Conservation (phyloP, 2,888 invertebrate species). For the Odontocerum albicorne region DNA sequence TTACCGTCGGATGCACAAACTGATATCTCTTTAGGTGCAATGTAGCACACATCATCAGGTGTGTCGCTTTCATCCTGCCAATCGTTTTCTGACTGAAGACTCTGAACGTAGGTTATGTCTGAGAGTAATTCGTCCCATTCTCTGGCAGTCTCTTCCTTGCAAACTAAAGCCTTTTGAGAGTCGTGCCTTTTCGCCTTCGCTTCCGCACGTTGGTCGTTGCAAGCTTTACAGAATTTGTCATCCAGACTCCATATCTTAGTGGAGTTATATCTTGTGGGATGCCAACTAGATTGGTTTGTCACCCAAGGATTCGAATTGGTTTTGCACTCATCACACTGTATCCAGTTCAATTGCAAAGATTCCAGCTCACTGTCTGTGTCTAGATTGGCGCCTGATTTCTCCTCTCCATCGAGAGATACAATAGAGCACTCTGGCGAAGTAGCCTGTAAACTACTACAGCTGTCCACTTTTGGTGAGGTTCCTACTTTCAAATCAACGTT, state of each 20-base stretch:
- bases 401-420: constrained; percentile 25
- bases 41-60: constrained; percentile 35
- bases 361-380: constrained; percentile 41
- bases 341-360: constrained; percentile 39
- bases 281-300: constrained; percentile 36
- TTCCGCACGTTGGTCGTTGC: constrained; percentile 38
- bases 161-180: constrained; percentile 37
- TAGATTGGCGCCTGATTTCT: constrained; percentile 29
- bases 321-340: constrained; percentile 50
- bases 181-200: constrained; percentile 37
- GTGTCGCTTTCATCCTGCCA: constrained; percentile 38
- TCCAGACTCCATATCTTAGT: constrained; percentile 45
- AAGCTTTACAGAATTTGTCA: constrained; percentile 46
- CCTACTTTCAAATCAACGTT: background rate
- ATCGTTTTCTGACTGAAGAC: constrained; percentile 49
- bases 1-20: constrained; percentile 38
- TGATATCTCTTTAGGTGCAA: constrained; percentile 37
- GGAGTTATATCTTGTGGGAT: constrained; percentile 18
- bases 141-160: constrained; percentile 54
- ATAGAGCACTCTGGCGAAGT: constrained; percentile 1
- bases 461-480: background rate
- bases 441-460: background rate
- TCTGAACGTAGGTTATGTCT: constrained; percentile 60
- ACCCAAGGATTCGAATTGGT: constrained; percentile 39
- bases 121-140: constrained; percentile 65